A percentile compares a stretch with the other conserved stretches of the same genome.
phyloP scores from a whole-genome alignment of 2,113 vertebrate genomes.

The Tupaia tana region DNA sequence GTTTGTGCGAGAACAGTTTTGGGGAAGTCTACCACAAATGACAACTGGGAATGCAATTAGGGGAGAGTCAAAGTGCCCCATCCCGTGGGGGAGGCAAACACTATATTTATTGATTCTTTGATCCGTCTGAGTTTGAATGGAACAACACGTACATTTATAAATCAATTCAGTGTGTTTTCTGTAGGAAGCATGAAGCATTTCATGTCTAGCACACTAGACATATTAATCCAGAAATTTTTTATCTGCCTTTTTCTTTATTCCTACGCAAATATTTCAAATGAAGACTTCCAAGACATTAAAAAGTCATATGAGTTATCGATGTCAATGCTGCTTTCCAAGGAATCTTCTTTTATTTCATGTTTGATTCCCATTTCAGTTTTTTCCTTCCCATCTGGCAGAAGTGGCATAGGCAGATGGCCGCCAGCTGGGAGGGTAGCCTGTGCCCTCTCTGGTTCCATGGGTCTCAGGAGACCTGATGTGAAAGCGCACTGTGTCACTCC shows the following conservation, averaged over 20 bases:
- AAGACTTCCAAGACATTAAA: conserved; percentile 84
- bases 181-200: conserved; percentile 55
- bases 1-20: not conserved
- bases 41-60: conserved; percentile 13
- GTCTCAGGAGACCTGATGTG: conserved; percentile 78
- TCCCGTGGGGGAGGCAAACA: not conserved
- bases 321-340: conserved; percentile 86
- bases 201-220: conserved; percentile 52
- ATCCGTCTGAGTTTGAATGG: conserved; percentile 65
- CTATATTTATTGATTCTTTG: conserved; percentile 73
- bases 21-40: not conserved
- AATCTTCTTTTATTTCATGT: conserved; percentile 86
- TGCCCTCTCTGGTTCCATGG: conserved; percentile 72
- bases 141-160: conserved; percentile 79
- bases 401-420: conserved; percentile 89
- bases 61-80: not conserved
- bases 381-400: conserved; percentile 89
- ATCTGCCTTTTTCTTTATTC: conserved; percentile 51
- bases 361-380: conserved; percentile 83
- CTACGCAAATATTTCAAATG: conserved; percentile 78
- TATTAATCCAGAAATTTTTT: conserved; percentile 66
- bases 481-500: conserved; percentile 68
- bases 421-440: conserved; percentile 88
- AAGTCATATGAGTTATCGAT: conserved; percentile 83
- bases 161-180: conserved; percentile 75